phyloP scores from a whole-genome alignment of 2,888 invertebrate species.

The Polymixis flavicincta region DNA sequence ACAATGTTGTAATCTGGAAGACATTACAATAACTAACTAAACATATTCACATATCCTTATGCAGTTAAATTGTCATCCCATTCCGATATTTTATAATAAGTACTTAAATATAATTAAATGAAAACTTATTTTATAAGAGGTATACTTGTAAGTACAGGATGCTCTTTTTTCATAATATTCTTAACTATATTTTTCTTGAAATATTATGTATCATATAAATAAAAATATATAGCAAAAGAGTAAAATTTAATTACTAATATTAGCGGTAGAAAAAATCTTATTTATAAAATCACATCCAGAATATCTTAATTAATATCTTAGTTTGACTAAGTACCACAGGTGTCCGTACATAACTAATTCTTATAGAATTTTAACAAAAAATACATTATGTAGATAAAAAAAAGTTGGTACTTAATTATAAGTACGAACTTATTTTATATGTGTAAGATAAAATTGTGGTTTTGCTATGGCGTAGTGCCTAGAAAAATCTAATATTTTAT shows the following conservation, averaged over 20 bases:
- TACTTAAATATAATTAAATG: constrained; percentile 41
- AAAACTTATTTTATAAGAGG: constrained; percentile 60
- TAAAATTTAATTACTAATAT: constrained; percentile 52
- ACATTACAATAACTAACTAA: constrained; percentile 37
- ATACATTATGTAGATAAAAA: neutral
- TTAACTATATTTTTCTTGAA: neutral
- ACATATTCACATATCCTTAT: constrained; percentile 52
- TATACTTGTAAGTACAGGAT: constrained; percentile 56
- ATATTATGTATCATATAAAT: constrained; percentile 21
- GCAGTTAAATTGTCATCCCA: constrained; percentile 47
- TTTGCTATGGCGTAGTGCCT: neutral
- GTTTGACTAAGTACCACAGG: constrained; percentile 78
- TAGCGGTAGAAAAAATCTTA: constrained; percentile 59
- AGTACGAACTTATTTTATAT: constrained; percentile 1
- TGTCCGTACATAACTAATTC: constrained; percentile 52
- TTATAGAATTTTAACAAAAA: constrained; percentile 45
- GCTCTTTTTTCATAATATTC: constrained; percentile 13
- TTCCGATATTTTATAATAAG: constrained; percentile 35
- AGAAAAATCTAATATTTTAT: neutral
- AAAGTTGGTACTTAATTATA: neutral
- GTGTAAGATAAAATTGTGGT: constrained; percentile 35
- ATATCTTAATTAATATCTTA: constrained; percentile 72
- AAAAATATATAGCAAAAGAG: constrained; percentile 24
- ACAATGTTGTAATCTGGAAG: constrained; percentile 33
- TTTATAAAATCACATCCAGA: constrained; percentile 74